Base-by-base conservation (phyloP, 2,888 invertebrate species). In the Cheilosia scutellata region DNA sequence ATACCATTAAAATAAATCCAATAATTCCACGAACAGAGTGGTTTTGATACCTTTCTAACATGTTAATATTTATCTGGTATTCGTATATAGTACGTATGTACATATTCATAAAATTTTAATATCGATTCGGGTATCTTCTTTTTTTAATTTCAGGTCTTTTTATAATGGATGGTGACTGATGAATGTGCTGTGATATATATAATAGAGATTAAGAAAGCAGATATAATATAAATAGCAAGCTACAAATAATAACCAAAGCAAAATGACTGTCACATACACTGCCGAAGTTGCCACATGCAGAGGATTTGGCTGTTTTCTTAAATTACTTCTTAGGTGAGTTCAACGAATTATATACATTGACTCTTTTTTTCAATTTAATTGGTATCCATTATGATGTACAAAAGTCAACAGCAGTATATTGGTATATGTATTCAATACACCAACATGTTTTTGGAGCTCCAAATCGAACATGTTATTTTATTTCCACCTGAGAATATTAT, bases 291-390 rank as follows among this genome's bases (percentile, higher is more conserved):
- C 97, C 86, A 96, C 97, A 87, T 96, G 96, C 90, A 94, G 95
- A 68, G 96, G 97, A 87, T 95, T 97, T 91, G 97, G 97, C 80
- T 97, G 96, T 90, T 98, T 97, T 93, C 94, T 97, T 89, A 97
- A 96, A 93, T 94, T 98, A 90, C 93, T 98, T 40, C 93, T 95
- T 90, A 95, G 96, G 97, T 97, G 87, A 91, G 91, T 89, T 58
- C 13, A n/a, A 57, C 40, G n/a, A 51, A 13, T 5, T 51, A 9
- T 16, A n/a, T 5, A 20, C 16, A 25, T 11, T 11, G 11, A 11
- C 31, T 31, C 2, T 33, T 33, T 33, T 9, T 33, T 33, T 33
- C 4, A 37, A 37, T 4, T 11, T 3, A 37, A 11, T 37, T 20
- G 20, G 20, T 0, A 37, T 37, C 11, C 11, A 37, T 4, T 11